Evolutionary conservation across 1,140 invertebrate species (phyloP), one percentile per base, ranked within the genome.

Genomic region (Theocolax elegans): DNA sequence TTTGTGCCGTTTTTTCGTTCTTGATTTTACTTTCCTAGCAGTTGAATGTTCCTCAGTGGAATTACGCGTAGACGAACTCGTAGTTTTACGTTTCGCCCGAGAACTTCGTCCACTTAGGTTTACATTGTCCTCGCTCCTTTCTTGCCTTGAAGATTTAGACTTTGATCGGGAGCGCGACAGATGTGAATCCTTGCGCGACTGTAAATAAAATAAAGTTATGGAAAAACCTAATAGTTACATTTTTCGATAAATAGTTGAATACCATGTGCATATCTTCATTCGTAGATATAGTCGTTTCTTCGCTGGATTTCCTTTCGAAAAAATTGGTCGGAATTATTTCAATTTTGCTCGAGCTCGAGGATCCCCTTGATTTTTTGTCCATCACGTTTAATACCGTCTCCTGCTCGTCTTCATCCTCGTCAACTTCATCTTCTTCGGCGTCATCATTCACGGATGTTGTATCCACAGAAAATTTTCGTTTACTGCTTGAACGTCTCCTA

Each of bases 221-320:
- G 8, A 17, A 49, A 29, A 62, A 25, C 7, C n/a, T n/a, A n/a
- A n/a, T n/a, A n/a, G n/a, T n/a, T n/a, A n/a, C n/a, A 42, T 25
- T 27, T 25, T 65, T 51, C 21, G 40, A n/a, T 64, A 35, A 40
- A 64, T n/a, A 31, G 64, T 31, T 25, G 48, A 19, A 51, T 72
- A 76, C 76, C 62, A 49, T 70, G 62, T 65, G 27, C 64, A 67
- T 74, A 0, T 74, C 68, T 29, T 74, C 72, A 23, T 67, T 67
- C 0, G 72, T 64, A 9, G 73, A 66, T n/a, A 72, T 53, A 6
- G 73, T 65, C 13, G 72, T 72, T 27, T 74, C 66, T 9, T 74
- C 69, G 19, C 53, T 72, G 3, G 49, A 72, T 23, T 44, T 25
- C 12, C 40, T 58, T 9, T 46, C 29, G 17, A 65, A 69, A 35